Evolutionary conservation across 2,888 invertebrate species (phyloP).

Genomic region (Orchesella flavescens): DNA sequence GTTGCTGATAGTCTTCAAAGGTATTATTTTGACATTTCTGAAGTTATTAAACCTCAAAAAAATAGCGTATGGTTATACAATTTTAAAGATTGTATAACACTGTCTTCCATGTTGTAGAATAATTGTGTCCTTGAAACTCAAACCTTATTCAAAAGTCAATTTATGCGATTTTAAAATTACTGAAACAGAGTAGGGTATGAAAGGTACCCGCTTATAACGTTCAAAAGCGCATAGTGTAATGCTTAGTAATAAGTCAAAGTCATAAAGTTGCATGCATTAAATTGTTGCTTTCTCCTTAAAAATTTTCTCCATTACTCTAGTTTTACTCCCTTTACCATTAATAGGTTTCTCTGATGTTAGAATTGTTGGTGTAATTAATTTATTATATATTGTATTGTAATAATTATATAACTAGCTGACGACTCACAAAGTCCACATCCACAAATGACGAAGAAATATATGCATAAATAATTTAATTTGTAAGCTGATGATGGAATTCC

Average conservation of each 20-base stretch:
- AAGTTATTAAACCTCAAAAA: not conserved
- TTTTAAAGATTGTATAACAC: slow-evolving; percentile 34
- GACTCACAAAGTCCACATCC: not conserved
- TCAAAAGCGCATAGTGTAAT: slow-evolving; percentile 42
- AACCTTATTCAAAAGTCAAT: slow-evolving; percentile 53
- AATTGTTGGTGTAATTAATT: too few species aligned
- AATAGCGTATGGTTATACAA: not conserved
- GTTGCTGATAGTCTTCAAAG: slow-evolving; percentile 12
- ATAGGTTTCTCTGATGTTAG: not conserved
- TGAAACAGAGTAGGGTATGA: slow-evolving; percentile 48
- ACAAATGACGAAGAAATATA: slow-evolving; percentile 7
- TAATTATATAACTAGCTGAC: too few species aligned
- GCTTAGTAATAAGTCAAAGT: slow-evolving; percentile 34
- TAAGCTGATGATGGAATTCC: too few species aligned
- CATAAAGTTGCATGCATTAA: slow-evolving; percentile 18
- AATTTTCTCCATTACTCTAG: not conserved
- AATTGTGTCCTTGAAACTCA: slow-evolving; percentile 60
- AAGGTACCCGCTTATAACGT: slow-evolving; percentile 49
- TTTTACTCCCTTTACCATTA: not conserved
- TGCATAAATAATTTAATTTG: not conserved
- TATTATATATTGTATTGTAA: too few species aligned
- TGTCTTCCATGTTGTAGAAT: slow-evolving; percentile 64
- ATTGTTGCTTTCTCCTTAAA: slow-evolving; percentile 11
- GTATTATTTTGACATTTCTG: slow-evolving; percentile 49
- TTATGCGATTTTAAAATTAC: slow-evolving; percentile 29